A percentile compares a stretch with the other conserved stretches of the same genome.
Conservation (phyloP, 2,888 invertebrate species). For the Melipona beecheii region DNA sequence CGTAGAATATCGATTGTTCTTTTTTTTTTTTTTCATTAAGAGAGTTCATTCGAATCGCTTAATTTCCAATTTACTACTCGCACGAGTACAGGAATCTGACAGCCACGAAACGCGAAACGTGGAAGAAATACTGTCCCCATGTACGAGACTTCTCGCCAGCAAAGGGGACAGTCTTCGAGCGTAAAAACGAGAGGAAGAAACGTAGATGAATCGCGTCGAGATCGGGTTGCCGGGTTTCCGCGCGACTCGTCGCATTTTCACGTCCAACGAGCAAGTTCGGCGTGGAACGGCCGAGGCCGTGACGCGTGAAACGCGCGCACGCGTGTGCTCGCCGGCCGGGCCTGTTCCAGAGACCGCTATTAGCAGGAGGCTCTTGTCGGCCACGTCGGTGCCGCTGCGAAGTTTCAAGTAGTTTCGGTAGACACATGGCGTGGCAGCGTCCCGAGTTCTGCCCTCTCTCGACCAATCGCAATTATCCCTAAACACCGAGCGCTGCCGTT, state of each 20-base stretch:
- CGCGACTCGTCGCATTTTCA: constrained; percentile 13
- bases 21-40: background rate
- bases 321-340: background rate
- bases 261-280: constrained; percentile 15
- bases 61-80: no score
- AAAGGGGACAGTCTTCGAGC: no score
- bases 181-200: background rate
- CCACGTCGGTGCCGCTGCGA: constrained; percentile 52
- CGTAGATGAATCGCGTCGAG: constrained; percentile 15
- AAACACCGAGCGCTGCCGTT: constrained; percentile 60
- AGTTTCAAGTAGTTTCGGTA: constrained; percentile 73
- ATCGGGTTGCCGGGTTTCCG: background rate
- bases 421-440: constrained; percentile 69
- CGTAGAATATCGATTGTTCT: constrained; percentile 8
- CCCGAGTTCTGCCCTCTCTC: constrained; percentile 66
- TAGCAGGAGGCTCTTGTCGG: constrained; percentile 49
- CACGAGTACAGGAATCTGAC: no score
- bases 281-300: constrained; percentile 21
- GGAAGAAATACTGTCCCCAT: no score
- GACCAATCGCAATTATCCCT: constrained; percentile 73
- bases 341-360: constrained; percentile 49
- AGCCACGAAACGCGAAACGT: no score
- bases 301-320: constrained; percentile 39
- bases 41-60: no score
- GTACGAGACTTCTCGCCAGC: no score